Evolutionary conservation across 2,888 invertebrate genomes (phyloP).

Genomic region (Polia nebulosa): DNA sequence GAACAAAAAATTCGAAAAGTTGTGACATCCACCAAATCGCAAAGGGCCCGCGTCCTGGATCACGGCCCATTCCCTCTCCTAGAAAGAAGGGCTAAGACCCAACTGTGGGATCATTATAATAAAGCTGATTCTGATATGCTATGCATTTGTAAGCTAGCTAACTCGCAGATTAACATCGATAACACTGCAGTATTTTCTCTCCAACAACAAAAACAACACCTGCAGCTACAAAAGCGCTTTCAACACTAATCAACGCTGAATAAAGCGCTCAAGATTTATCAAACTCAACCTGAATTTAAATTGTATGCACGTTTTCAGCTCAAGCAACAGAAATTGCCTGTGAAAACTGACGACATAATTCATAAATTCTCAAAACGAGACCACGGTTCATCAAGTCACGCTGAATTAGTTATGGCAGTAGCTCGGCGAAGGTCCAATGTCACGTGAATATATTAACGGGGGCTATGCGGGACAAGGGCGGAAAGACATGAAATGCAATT

Average conservation of each 20-base stretch:
- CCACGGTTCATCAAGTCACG: slow-evolving; percentile 69
- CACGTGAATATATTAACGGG: slow-evolving; percentile 65
- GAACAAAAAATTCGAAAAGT: too few relatives aligned
- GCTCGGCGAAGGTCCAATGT: slow-evolving; percentile 63
- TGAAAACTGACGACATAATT: slow-evolving; percentile 72
- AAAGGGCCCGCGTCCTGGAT: too few relatives aligned
- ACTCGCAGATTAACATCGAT: too few relatives aligned
- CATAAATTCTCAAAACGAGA: slow-evolving; percentile 73
- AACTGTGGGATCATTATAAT: too few relatives aligned
- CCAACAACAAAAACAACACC: not conserved
- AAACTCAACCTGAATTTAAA: slow-evolving; percentile 62
- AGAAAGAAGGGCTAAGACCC: too few relatives aligned
- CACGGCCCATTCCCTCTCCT: too few relatives aligned
- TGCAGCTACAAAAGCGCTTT: slow-evolving; percentile 18
- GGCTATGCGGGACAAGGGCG: slow-evolving; percentile 16
- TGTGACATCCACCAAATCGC: too few relatives aligned
- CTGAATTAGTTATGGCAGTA: slow-evolving; percentile 73
- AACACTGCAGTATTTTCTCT: too few relatives aligned
- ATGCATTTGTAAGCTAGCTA: too few relatives aligned
- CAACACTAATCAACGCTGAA: slow-evolving; percentile 43
- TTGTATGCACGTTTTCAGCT: slow-evolving; percentile 65
- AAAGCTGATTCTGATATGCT: too few relatives aligned
- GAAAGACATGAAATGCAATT: slow-evolving; percentile 41
- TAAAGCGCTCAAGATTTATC: slow-evolving; percentile 59
- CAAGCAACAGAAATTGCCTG: slow-evolving; percentile 63